phyloP scores from a whole-genome alignment of 2,888 invertebrate genomes.

The Isotomurus palustris region DNA sequence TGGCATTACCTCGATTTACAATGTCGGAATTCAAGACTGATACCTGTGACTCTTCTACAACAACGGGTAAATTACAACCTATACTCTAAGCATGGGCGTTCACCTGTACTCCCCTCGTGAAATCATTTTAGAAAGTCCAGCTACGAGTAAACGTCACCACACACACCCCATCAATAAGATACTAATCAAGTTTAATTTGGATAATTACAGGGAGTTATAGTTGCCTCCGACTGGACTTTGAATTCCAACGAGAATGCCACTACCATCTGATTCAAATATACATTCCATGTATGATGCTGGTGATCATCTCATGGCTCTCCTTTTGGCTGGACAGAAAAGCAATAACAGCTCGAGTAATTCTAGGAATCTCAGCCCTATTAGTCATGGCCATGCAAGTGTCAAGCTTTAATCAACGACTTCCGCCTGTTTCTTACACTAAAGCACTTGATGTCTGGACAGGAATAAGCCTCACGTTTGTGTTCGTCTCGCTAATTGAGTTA shows the following conservation, averaged over 20 bases:
- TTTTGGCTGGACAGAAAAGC: slow-evolving; percentile 41
- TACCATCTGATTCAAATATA: slow-evolving; percentile 54
- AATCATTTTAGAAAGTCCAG: too few species aligned
- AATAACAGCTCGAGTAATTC: slow-evolving; percentile 39
- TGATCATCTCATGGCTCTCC: slow-evolving; percentile 48
- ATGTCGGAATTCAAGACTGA: slow-evolving; percentile 49
- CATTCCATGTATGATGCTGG: slow-evolving; percentile 51
- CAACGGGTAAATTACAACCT: slow-evolving; percentile 52
- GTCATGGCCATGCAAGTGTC: slow-evolving; percentile 30
- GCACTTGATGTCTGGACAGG: slow-evolving; percentile 46
- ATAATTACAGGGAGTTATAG: slow-evolving; percentile 44
- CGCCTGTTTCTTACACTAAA: slow-evolving; percentile 33
- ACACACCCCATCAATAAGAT: too few species aligned
- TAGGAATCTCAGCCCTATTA: slow-evolving; percentile 39
- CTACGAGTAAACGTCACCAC: too few species aligned
- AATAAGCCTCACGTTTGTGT: slow-evolving; percentile 43
- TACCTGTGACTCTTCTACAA: slow-evolving; percentile 50
- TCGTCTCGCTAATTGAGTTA: slow-evolving; percentile 43
- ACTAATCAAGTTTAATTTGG: too few species aligned
- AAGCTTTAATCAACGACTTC: slow-evolving; percentile 34
- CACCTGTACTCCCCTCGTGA: too few species aligned
- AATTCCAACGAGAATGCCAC: slow-evolving; percentile 51
- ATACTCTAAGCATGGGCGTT: too few species aligned
- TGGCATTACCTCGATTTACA: slow-evolving; percentile 49
- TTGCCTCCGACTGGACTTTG: slow-evolving; percentile 49